Conservation (phyloP, 1,140 invertebrate genomes). For the Neomicropteryx cornuta region DNA sequence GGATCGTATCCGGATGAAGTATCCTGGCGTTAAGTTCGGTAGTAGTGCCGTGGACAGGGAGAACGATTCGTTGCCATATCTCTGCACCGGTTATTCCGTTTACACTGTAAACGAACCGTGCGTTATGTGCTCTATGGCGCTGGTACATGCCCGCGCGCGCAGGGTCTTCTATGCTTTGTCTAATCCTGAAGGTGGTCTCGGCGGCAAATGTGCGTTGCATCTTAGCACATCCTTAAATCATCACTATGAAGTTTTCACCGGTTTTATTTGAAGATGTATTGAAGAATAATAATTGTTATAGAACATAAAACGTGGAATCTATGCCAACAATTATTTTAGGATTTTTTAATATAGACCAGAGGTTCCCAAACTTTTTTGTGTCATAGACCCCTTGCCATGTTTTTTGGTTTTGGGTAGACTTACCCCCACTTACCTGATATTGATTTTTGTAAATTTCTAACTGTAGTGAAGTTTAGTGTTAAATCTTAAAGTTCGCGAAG, state of each 20-base stretch:
- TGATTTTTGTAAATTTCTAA: too few species aligned
- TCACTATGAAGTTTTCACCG: slow-evolving; percentile 69
- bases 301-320: too few species aligned
- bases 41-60: too few species aligned
- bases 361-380: too few species aligned
- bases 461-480: too few species aligned
- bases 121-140: slow-evolving; percentile 87
- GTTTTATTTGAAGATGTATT: slow-evolving; percentile 19
- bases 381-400: too few species aligned
- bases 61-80: slow-evolving; percentile 50
- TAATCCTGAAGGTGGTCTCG: slow-evolving; percentile 54
- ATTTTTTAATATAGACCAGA: too few species aligned
- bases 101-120: slow-evolving; percentile 83
- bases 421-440: too few species aligned
- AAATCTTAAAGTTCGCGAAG: too few species aligned
- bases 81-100: slow-evolving; percentile 83
- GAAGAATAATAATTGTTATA: too few species aligned
- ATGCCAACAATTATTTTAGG: too few species aligned
- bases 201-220: slow-evolving; percentile 63
- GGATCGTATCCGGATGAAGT: slow-evolving; percentile 15
- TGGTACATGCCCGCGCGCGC: slow-evolving; percentile 76
- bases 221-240: slow-evolving; percentile 75
- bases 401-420: too few species aligned
- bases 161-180: slow-evolving; percentile 68
- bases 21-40: slow-evolving; percentile 18